Conservation (phyloP, 2,797 vertebrate genomes). For the Agapornis canus region DNA sequence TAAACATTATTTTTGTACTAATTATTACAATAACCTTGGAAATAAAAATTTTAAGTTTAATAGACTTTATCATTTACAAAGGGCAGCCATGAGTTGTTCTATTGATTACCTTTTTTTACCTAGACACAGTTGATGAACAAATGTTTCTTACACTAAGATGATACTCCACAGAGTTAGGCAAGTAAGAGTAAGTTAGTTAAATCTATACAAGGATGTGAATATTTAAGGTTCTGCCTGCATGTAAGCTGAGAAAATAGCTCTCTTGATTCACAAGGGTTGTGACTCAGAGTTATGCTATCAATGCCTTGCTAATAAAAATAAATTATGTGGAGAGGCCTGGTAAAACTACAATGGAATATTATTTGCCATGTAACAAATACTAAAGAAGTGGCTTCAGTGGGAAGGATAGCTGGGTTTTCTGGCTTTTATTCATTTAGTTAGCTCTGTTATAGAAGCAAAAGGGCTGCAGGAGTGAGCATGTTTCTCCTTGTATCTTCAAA, state of each 20-base stretch:
- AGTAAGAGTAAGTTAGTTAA: background rate
- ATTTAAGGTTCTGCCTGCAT: background rate
- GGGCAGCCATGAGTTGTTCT: background rate
- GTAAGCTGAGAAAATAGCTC: background rate
- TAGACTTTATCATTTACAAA: background rate
- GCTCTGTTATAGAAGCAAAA: background rate
- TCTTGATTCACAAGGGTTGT: background rate
- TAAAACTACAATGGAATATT: background rate
- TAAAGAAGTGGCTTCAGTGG: background rate
- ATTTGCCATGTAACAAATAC: background rate
- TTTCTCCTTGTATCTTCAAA: background rate
- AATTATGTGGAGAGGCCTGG: background rate
- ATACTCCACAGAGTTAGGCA: background rate
- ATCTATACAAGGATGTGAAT: background rate
- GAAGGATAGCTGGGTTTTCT: background rate
- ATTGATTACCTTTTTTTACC: background rate
- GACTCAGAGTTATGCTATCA: background rate
- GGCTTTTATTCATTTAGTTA: background rate
- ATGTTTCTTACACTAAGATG: background rate
- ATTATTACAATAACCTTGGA: background rate
- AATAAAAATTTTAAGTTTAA: background rate
- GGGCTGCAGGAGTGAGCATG: background rate
- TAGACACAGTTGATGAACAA: background rate
- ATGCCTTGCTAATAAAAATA: background rate
- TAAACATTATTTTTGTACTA: background rate